Evolutionary conservation across 1,140 invertebrate genomes (phyloP).

Genomic region (Physella acuta): DNA sequence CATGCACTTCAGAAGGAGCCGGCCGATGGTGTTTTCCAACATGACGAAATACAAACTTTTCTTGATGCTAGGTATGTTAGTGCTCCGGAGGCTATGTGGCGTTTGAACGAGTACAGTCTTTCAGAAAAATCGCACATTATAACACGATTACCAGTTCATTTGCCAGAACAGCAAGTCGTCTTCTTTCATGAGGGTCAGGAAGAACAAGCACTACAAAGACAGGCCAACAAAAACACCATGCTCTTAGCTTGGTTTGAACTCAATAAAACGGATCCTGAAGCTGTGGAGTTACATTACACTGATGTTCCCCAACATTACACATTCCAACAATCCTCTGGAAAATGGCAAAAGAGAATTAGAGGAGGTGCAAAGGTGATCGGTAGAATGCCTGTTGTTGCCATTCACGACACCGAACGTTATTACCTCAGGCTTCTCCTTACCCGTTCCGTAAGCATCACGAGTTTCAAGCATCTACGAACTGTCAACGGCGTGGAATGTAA

Average conservation of each 20-base stretch:
- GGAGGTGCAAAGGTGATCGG: background rate
- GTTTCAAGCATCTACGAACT: background rate
- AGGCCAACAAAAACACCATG: background rate
- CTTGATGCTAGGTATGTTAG: slow-evolving; percentile 27
- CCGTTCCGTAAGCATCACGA: background rate
- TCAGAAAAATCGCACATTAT: background rate
- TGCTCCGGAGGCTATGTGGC: background rate
- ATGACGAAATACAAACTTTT: background rate
- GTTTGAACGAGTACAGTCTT: background rate
- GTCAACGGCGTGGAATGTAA: background rate
- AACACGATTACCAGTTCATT: too few species aligned
- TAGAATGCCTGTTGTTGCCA: background rate
- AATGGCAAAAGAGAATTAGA: slow-evolving; percentile 1
- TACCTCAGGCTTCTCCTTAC: background rate
- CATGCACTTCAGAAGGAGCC: background rate
- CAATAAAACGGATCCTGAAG: background rate
- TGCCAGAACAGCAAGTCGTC: background rate
- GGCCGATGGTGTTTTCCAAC: background rate
- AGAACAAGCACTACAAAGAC: background rate
- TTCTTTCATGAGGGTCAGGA: background rate
- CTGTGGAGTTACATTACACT: slow-evolving; percentile 1
- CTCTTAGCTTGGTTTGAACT: slow-evolving; percentile 1
- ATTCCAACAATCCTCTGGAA: background rate
- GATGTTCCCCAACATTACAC: slow-evolving; percentile 1
- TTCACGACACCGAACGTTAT: background rate